Percentiles rank a stretch among this genome's conserved stretches.
These are phyloP conservation scores for Idaea biselata DNA, from an alignment of 2,888 invertebrate species.

Conservation along the genomic window DNA sequence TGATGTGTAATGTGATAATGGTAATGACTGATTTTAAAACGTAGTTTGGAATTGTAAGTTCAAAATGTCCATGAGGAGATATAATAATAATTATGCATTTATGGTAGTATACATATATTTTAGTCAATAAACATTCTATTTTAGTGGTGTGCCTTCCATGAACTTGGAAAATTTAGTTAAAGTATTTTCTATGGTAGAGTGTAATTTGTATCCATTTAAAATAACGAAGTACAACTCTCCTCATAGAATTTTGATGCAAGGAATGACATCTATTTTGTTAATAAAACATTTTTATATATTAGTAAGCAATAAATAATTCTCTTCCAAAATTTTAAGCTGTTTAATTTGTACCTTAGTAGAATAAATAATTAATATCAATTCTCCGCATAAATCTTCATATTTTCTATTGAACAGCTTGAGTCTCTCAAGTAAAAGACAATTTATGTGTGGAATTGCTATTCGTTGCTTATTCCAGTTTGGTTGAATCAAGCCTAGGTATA, in stretches of 20 bases:
- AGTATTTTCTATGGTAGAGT: constrained; percentile 16
- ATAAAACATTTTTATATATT: constrained; percentile 53
- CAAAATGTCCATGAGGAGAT: constrained; percentile 56
- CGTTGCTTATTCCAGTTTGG: too few species aligned
- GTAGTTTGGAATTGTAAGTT: constrained; percentile 42
- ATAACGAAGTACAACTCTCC: constrained; percentile 34
- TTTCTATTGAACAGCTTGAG: too few species aligned
- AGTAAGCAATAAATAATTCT: constrained; percentile 54
- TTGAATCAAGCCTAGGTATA: too few species aligned
- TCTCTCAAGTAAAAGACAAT: too few species aligned
- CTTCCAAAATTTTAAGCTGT: constrained; percentile 34
- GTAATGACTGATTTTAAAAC: constrained; percentile 61
- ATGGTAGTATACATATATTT: constrained; percentile 17
- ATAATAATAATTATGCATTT: constrained; percentile 26
- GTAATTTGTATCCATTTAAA: constrained; percentile 17
- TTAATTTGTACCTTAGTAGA: constrained; percentile 19
- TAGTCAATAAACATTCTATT: constrained; percentile 26
- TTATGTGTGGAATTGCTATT: too few species aligned
- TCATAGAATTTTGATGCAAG: constrained; percentile 53
- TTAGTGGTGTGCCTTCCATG: constrained; percentile 61
- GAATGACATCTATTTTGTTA: constrained; percentile 56
- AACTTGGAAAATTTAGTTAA: constrained; percentile 29
- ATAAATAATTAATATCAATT: neutral
- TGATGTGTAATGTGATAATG: constrained; percentile 54
- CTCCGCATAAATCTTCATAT: too few species aligned